These are phyloP conservation scores for Otus scops DNA, from an alignment of 2,797 vertebrate genomes.

Conservation along the genomic window DNA sequence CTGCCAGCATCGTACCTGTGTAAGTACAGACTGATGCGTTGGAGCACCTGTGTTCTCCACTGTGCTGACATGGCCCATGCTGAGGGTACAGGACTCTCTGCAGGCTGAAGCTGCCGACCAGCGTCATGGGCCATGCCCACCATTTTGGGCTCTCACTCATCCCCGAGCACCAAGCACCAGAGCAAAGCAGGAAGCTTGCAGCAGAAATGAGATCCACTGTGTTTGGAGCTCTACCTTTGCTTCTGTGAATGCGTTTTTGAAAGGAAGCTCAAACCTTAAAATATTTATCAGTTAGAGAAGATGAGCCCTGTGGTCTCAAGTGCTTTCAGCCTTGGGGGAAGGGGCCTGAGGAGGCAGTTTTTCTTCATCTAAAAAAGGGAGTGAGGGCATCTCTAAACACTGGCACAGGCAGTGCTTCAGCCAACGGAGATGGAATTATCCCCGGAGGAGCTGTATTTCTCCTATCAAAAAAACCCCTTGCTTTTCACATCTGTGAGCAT, in stretches of 20 bases:
- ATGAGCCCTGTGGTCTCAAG: not conserved
- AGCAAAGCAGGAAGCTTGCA: fast-evolving
- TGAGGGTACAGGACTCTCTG: fast-evolving
- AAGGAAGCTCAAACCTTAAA: not conserved
- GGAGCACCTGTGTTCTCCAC: fast-evolving
- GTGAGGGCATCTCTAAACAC: not conserved
- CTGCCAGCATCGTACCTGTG: not conserved
- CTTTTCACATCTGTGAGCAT: not conserved
- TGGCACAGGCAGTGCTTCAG: not conserved
- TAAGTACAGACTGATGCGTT: fast-evolving
- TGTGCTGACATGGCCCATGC: fast-evolving
- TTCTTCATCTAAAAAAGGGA: not conserved
- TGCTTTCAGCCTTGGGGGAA: not conserved
- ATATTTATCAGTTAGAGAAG: not conserved
- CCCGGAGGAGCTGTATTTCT: not conserved
- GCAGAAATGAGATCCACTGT: not conserved
- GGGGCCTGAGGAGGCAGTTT: not conserved
- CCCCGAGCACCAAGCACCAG: fast-evolving
- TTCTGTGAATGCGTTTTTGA: not conserved
- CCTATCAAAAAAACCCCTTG: not conserved
- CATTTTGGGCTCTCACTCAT: not conserved
- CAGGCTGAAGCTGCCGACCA: not conserved
- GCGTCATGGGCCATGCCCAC: fast-evolving
- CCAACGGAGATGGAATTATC: not conserved
- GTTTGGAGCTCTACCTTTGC: not conserved